Evolutionary conservation across 2,888 invertebrate genomes (phyloP), one percentile per base, ranked within the genome.

Genomic region (Osmoderma eremita): DNA sequence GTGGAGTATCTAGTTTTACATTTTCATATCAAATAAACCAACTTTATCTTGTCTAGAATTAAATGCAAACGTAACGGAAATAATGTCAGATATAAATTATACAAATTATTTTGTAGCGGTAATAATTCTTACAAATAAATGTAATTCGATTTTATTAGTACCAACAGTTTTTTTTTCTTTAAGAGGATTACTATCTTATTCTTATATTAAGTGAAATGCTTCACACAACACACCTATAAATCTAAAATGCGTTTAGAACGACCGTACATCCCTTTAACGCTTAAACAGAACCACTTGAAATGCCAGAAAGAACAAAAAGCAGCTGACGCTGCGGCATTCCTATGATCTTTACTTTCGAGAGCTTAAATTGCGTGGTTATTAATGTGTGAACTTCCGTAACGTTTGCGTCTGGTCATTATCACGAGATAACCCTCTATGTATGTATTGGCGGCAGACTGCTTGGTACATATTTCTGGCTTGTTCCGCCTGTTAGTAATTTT

Each of bases 281-380:
- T 5, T n/a, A 13, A 50, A n/a, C 13, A 15, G 8, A 15, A 20
- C 41, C 56, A 56, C 56, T 56, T 56, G 15, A 56, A 22, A 56
- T 56, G 20, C 17, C 6, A 2, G n/a, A 22, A 20, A 4, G 22
- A 41, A 48, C 5, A 30, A 30, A 30, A 30, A 30, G 30, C 1
- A 30, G 30, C n/a, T n/a, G 53, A 53, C 36, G 18, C 8, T 38
- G 41, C 45, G 30, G 45, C 24, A 30, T 30, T 17, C 13, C 45
- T 42, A 15, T 45, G 45, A 45, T 45, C 24, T 61, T 12, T 36
- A 10, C 15, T 8, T 61, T 61, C 58, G 45, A 61, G 58, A 30
- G 58, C n/a, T 61, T 42, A 61, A 61, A 45, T 61, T 61, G 58
- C 58, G 45, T 45, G 45, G 58, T 61, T 61, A 61, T 61, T 61